Percentiles rank a stretch among this genome's conserved stretches.
Conservation (phyloP, 2,888 invertebrate genomes). For the Tenthredo amoena region DNA sequence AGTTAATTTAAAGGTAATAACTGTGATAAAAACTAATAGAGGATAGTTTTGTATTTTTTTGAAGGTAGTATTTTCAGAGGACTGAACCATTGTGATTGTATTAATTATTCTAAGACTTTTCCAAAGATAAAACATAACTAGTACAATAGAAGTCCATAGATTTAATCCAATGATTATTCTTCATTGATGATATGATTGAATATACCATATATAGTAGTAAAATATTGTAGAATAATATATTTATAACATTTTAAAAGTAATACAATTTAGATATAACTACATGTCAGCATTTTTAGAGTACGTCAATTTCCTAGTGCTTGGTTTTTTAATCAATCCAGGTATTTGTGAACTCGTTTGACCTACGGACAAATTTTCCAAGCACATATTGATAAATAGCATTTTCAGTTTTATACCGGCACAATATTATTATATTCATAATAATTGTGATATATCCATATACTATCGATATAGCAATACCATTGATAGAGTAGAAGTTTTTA, state of each 20-base stretch:
- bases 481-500: background rate
- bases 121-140: background rate
- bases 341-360: background rate
- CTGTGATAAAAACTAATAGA: constrained; percentile 38
- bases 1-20: constrained; percentile 29
- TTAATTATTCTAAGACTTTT: constrained; percentile 13
- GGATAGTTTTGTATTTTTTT: constrained; percentile 26
- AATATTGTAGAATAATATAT: background rate
- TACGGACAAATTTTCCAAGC: background rate
- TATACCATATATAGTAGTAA: background rate
- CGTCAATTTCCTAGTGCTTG: background rate
- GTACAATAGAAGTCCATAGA: background rate
- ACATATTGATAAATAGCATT: background rate
- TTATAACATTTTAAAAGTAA: background rate
- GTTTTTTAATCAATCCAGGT: background rate
- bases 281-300: background rate
- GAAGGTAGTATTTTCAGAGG: constrained; percentile 17
- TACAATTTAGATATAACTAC: background rate
- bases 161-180: constrained; percentile 4
- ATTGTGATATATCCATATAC: background rate
- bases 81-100: constrained; percentile 33
- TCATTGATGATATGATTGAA: background rate
- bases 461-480: background rate
- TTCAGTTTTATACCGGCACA: background rate
- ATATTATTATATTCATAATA: constrained; percentile 21